Evolutionary conservation across 2,797 vertebrate genomes (phyloP), one percentile per base, ranked within the genome.

Genomic region (Astyanax mexicanus): DNA sequence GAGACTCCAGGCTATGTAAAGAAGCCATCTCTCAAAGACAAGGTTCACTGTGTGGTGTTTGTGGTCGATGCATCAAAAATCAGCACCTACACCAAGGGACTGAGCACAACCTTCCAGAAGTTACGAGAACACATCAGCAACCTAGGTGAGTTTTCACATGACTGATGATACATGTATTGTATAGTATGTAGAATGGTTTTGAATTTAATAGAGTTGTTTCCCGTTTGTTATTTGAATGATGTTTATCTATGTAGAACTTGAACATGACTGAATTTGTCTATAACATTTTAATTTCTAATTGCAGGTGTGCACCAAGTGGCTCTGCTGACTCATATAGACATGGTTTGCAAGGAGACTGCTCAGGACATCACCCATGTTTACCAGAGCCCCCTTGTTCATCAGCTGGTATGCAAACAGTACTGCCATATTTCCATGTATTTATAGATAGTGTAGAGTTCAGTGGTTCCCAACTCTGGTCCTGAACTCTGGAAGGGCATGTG

Each of bases 221-320:
- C n/a, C n/a, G n/a, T n/a, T n/a, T n/a, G n/a, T n/a, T n/a, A n/a
- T n/a, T n/a, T n/a, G n/a, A n/a, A n/a, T n/a, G n/a, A n/a, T n/a
- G n/a, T n/a, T n/a, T n/a, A n/a, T n/a, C n/a, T n/a, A n/a, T n/a
- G n/a, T n/a, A n/a, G n/a, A n/a, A n/a, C n/a, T n/a, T n/a, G 42
- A 1, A 25, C 0, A 19, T 60, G n/a, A n/a, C 17, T 25, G 5
- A 69, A 10, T 45, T 15, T 4, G 23, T 19, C 6, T 2, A 49
- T 19, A 32, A 58, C 45, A 1, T 37, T 37, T 17, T n/a, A n/a
- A 32, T 32, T 4, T 19, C 35, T 32, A 8, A 58, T 32, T 67
- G 32, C 57, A 93, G 92, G 88, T 71, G 81, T 93, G 68, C 92
- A 91, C 73, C 92, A 93, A 74, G 89, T 93, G 79, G 90, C 87